Evolutionary conservation across 1,140 invertebrate species (phyloP).

Genomic region (Lordiphosa stackelbergi): DNA sequence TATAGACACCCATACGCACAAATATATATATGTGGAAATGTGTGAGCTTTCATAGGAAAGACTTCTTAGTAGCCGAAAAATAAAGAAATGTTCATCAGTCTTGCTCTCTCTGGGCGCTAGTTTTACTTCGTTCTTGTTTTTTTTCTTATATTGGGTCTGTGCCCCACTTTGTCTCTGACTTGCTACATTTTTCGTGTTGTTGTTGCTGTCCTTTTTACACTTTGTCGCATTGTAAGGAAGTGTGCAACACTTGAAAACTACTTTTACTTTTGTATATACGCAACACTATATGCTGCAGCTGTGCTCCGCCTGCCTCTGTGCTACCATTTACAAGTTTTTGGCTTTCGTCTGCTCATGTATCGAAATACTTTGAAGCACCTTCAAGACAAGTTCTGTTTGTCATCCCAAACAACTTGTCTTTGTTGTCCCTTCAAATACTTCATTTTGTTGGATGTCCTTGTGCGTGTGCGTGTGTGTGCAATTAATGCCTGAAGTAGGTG

Average conservation of each 20-base stretch:
- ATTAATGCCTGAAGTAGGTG: slow-evolving; percentile 21
- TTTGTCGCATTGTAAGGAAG: slow-evolving; percentile 67
- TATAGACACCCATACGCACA: slow-evolving; percentile 2
- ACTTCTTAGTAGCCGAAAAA: slow-evolving; percentile 32
- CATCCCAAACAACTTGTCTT: slow-evolving; percentile 15
- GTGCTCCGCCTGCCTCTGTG: slow-evolving; percentile 1
- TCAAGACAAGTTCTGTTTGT: slow-evolving; percentile 29
- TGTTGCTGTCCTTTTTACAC: slow-evolving; percentile 54
- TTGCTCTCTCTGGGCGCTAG: neutral
- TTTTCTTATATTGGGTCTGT: slow-evolving; percentile 42
- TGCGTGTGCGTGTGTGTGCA: slow-evolving; percentile 11
- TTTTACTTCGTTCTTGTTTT: slow-evolving; percentile 13
- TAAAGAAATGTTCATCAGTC: slow-evolving; percentile 29
- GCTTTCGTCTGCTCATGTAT: slow-evolving; percentile 29
- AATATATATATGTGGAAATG: slow-evolving; percentile 10
- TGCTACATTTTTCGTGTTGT: slow-evolving; percentile 48
- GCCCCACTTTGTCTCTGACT: slow-evolving; percentile 62
- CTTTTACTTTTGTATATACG: slow-evolving; percentile 70
- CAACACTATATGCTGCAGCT: slow-evolving; percentile 45
- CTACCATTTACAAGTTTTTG: slow-evolving; percentile 20
- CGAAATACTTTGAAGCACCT: slow-evolving; percentile 41
- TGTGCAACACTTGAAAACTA: slow-evolving; percentile 62
- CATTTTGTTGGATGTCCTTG: slow-evolving; percentile 46
- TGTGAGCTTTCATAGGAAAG: slow-evolving; percentile 14
- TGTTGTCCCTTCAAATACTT: slow-evolving; percentile 26